Percentiles rank a stretch among this genome's conserved stretches.
phyloP scores from a whole-genome alignment of 1,140 invertebrate genomes.

The Drosophila bocki region DNA sequence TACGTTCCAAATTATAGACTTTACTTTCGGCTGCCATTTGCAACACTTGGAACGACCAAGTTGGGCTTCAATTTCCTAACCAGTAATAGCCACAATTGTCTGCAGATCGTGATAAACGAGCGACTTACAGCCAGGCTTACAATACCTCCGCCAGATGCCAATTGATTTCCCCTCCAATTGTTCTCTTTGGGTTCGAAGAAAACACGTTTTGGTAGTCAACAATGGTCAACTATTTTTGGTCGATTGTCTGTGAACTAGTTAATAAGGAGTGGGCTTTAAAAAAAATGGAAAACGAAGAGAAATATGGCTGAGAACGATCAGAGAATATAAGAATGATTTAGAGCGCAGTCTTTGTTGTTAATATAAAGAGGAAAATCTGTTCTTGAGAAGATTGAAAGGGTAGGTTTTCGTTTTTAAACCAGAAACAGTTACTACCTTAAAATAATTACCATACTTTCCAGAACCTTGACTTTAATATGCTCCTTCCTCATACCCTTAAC shows the following conservation, averaged over 20 bases:
- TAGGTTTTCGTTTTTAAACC: background rate
- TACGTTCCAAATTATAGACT: constrained; percentile 54
- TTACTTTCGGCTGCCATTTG: constrained; percentile 46
- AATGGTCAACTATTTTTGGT: constrained; percentile 56
- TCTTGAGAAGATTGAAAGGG: background rate
- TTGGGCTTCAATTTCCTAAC: constrained; percentile 49
- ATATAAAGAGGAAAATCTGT: constrained; percentile 3
- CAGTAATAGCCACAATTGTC: constrained; percentile 66
- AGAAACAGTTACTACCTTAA: background rate
- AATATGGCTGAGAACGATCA: constrained; percentile 28
- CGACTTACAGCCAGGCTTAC: constrained; percentile 43
- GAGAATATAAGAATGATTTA: constrained; percentile 13
- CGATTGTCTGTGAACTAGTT: constrained; percentile 58
- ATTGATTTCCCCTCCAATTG: constrained; percentile 69
- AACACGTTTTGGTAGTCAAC: constrained; percentile 69
- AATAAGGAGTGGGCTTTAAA: constrained; percentile 31
- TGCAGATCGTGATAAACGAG: constrained; percentile 73
- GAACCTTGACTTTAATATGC: background rate
- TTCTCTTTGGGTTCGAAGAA: constrained; percentile 58
- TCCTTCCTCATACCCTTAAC: background rate
- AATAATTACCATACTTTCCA: background rate
- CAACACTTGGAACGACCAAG: constrained; percentile 36
- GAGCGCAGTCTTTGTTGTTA: background rate
- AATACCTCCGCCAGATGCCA: constrained; percentile 34
- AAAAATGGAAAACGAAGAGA: constrained; percentile 1